phyloP scores from a whole-genome alignment of 2,113 vertebrate species.

The Psammodynastes pulverulentus region DNA sequence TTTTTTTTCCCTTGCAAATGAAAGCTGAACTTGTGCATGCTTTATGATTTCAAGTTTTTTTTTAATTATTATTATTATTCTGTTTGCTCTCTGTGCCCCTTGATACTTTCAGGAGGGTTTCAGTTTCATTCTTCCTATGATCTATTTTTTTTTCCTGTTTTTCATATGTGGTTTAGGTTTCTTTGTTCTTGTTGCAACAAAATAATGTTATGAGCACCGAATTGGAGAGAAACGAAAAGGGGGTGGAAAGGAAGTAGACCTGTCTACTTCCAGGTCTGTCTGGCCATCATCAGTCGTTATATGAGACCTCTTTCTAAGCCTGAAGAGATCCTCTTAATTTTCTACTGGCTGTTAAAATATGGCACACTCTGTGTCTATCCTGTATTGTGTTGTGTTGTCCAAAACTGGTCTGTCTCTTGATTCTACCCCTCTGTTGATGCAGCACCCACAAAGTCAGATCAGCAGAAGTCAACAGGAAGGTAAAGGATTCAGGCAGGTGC shows the following conservation, averaged over 20 bases:
- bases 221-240: background rate
- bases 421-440: background rate
- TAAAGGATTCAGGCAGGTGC: background rate
- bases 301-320: background rate
- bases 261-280: slow-evolving; percentile 5
- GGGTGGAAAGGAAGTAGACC: background rate
- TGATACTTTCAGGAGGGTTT: background rate
- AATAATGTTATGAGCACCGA: slow-evolving; percentile 5
- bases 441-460: background rate
- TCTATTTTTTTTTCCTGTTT: background rate
- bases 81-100: background rate
- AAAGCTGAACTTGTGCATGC: background rate
- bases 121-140: background rate
- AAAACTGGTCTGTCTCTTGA: background rate
- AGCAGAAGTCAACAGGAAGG: background rate
- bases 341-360: slow-evolving; percentile 19
- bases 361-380: background rate
- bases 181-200: background rate
- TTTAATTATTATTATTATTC: too few species aligned
- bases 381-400: background rate
- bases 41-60: background rate
- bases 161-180: background rate
- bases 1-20: background rate
- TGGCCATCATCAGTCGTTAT: background rate
- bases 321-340: slow-evolving; percentile 27